Evolutionary conservation across 2,888 invertebrate genomes (phyloP), one percentile per base, ranked within the genome.

Genomic region (Patella caerulea): DNA sequence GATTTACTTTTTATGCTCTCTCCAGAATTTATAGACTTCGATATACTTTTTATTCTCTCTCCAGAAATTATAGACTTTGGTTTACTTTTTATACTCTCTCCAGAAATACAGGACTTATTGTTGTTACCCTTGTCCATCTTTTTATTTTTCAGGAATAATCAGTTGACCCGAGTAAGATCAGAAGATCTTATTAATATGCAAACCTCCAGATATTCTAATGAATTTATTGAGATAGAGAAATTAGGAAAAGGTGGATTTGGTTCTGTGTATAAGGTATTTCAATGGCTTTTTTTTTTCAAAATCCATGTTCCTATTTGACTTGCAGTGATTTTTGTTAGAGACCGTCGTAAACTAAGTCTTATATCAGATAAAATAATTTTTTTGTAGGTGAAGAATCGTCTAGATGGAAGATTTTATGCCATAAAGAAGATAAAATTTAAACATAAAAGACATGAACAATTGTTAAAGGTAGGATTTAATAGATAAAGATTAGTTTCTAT

Each of bases 321-420:
- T 45, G 34, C 34, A 45, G 34, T 45, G 7, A 45, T 45, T 45
- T 45, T 45, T 45, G 34, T 45, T 45, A 5, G 34, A 45, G 7
- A 45, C 34, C 34, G 5, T 45, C 7, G 34, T 45, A 7, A 45
- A 45, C 34, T 45, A 5, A 5, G 5, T 45, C 34, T 5, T 45
- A 45, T 7, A 45, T 4, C 34, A 45, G 34, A 45, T 45, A 5
- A 45, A 45, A 45, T 45, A 45, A 45, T 45, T 5, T 45, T 45
- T 45, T 80, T 80, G 11, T 81, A 90, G 90, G 88, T 87, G n/a
- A 93, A 93, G 83, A 95, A 96, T 89, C 94, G 95, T 87, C 90
- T 96, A 7, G 96, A 96, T 88, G 95, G 94, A 9, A 94, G 94
- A 2, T 94, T 95, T 86, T 96, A 96, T 92, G 96, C 96, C 0